Base-by-base conservation (phyloP, 2,888 invertebrate species). In the Phorcus lineatus region DNA sequence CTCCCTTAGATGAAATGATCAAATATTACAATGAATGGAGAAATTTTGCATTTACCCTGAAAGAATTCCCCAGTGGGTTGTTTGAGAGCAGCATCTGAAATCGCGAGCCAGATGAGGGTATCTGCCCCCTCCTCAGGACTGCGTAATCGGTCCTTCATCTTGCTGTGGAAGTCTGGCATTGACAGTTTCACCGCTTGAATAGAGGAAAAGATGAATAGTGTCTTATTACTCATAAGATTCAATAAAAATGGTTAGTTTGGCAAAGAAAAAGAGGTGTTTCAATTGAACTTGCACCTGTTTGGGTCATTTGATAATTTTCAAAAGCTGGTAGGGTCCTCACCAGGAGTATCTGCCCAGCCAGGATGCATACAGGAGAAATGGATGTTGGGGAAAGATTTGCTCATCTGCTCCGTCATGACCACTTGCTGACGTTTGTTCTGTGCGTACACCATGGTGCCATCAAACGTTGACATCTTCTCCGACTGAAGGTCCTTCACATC, bases 301-400 rank as follows among this genome's bases (percentile, higher is more conserved):
- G n/a, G n/a, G n/a, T n/a, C n/a, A n/a, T n/a, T n/a, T n/a, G n/a
- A n/a, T n/a, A n/a, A n/a, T n/a, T n/a, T 36, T 4, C 36, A 36
- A 36, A 36, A 36, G 36, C 36, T 4, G 36, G n/a, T 36, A 4
- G 4, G 2, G 7, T 36, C 11, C 36, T 54, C 82, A 91, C 92
- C 93, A 80, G 93, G 93, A n/a, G 94, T 94, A 82, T 93, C 94
- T 3, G 93, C 93, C 94, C 94, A 94, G 16, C 94, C 94, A 22
- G 94, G 94, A 83, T 94, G 94, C 94, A 94, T 93, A 24, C 91
- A 88, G 17, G 93, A 93, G 87, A 94, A 94, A 86, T 93, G 93
- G 47, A 94, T 88, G n/a, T 90, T 88, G 19, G 93, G 92, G 84
- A 92, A 89, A 53, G 87, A 86, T 76, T 90, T 88, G 16, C 94